These are phyloP conservation scores for Tipula lateralis DNA, from an alignment of 2,888 invertebrate genomes.

Conservation along the genomic window DNA sequence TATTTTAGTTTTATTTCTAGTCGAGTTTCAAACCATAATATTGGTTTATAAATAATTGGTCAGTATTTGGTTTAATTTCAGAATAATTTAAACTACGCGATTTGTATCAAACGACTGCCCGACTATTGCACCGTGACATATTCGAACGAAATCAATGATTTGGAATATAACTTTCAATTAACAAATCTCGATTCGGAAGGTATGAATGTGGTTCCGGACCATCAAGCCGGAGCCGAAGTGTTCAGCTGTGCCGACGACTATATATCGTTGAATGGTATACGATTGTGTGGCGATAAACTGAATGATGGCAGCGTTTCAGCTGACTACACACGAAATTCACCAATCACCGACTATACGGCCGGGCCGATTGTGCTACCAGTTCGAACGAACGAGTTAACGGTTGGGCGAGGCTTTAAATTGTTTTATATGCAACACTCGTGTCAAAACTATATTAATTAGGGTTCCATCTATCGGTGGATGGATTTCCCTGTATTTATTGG, in stretches of 20 bases:
- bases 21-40: neutral
- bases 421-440: constrained; percentile 66
- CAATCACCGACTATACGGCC: constrained; percentile 62
- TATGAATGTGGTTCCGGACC: constrained; percentile 57
- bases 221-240: constrained; percentile 69
- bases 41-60: neutral
- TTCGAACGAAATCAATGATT: constrained; percentile 49
- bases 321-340: constrained; percentile 63
- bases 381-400: constrained; percentile 59
- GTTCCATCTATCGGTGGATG: neutral
- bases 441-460: constrained; percentile 36
- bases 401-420: constrained; percentile 65
- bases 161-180: constrained; percentile 60
- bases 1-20: neutral
- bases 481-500: neutral
- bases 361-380: constrained; percentile 69
- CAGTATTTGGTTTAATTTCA: constrained; percentile 41
- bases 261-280: constrained; percentile 61
- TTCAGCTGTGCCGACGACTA: constrained; percentile 73
- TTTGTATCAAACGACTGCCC: constrained; percentile 60
- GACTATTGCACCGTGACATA: constrained; percentile 65
- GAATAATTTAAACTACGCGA: constrained; percentile 74
- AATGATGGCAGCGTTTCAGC: constrained; percentile 62
- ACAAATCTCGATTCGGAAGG: constrained; percentile 64
- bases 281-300: constrained; percentile 68